Percentiles rank a stretch among this genome's conserved stretches.
Conservation (phyloP, 2,888 invertebrate species). For the Pseudococcus longispinus region DNA sequence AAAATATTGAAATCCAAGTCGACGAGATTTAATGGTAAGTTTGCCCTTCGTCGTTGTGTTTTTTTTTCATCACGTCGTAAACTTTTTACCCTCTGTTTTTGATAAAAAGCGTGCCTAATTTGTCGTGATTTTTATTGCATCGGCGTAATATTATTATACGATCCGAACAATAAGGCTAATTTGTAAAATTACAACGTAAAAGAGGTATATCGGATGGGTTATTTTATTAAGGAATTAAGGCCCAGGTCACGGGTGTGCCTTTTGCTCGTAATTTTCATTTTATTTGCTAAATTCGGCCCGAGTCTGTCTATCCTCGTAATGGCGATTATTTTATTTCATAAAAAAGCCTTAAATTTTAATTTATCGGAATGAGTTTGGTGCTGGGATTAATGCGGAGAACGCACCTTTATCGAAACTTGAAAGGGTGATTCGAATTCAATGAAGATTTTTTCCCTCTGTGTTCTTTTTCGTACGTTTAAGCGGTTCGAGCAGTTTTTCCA, state of each 20-base stretch:
- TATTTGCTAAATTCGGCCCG: not conserved
- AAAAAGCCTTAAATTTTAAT: not conserved
- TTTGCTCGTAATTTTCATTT: not conserved
- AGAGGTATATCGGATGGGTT: not conserved
- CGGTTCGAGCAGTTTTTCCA: not conserved
- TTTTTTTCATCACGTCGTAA: slow-evolving; percentile 24
- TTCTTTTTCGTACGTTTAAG: not conserved
- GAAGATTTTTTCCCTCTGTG: not conserved
- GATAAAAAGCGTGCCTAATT: not conserved
- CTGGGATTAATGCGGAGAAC: not conserved
- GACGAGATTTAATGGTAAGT: slow-evolving; percentile 85
- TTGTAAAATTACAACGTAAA: not conserved
- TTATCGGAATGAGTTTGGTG: not conserved
- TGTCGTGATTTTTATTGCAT: not conserved
- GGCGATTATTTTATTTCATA: not conserved
- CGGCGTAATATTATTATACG: not conserved
- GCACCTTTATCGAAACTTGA: not conserved
- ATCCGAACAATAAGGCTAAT: not conserved
- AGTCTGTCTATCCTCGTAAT: not conserved
- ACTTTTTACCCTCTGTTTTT: not conserved
- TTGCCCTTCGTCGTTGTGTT: not conserved
- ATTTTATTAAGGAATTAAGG: not conserved
- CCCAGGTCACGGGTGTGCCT: not conserved
- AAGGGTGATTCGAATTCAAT: not conserved
- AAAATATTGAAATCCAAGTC: slow-evolving; percentile 78